A percentile compares a stretch with the other conserved stretches of the same genome.
These are phyloP conservation scores for Smutsia temminckii DNA, from an alignment of 2,797 vertebrate species.

Conservation along the genomic window DNA sequence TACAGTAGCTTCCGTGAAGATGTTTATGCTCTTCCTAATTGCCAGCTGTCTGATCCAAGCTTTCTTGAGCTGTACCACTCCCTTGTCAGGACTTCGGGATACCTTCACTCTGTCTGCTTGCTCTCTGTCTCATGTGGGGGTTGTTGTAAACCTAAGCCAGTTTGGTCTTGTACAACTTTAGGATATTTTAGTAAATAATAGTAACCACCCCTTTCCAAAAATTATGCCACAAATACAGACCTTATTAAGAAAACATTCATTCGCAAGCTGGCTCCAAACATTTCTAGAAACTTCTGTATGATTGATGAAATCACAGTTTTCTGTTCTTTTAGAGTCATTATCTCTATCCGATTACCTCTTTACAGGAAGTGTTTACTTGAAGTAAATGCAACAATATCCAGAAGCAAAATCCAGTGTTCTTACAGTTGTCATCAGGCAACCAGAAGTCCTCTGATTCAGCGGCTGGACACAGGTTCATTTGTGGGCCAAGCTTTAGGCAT, in stretches of 20 bases:
- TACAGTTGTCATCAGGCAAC: neutral
- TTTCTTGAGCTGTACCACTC: neutral
- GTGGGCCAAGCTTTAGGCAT: neutral
- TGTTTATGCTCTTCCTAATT: neutral
- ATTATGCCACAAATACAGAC: neutral
- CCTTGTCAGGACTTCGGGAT: neutral
- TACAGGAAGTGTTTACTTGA: neutral
- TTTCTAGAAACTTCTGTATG: neutral
- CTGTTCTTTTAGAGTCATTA: neutral
- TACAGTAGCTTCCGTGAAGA: neutral
- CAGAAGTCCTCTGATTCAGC: neutral
- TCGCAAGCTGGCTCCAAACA: neutral
- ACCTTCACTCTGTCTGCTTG: neutral
- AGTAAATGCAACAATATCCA: neutral
- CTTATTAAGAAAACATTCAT: neutral
- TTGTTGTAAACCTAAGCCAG: neutral
- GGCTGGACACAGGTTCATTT: neutral
- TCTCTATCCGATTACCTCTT: neutral
- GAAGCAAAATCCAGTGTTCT: neutral
- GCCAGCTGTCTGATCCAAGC: too few relatives aligned
- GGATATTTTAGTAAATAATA: neutral
- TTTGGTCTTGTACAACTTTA: neutral
- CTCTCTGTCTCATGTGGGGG: neutral
- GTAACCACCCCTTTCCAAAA: neutral
- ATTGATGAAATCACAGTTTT: neutral